Evolutionary conservation across 2,888 invertebrate genomes (phyloP), one percentile per base, ranked within the genome.

Genomic region (Trichacis sp.): DNA sequence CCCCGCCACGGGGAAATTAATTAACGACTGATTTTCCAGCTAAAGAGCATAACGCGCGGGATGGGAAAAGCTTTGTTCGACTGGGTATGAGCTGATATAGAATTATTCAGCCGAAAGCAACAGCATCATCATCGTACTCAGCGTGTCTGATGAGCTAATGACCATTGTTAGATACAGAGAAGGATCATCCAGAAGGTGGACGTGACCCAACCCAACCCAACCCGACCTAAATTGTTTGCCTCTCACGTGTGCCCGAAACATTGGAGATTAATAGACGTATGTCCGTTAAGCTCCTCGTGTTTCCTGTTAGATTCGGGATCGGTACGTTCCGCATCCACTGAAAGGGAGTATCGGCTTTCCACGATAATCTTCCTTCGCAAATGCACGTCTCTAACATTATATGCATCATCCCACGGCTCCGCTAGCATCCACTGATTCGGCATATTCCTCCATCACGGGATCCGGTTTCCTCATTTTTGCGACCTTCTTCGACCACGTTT

Each of bases 161-260:
- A 82, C 79, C 72, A 82, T 82, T 81, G 80, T 80, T 81, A 76
- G 72, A 73, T 68, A 77, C 74, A 71, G 73, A 71, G 73, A 67
- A 64, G 69, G 76, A 80, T 81, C 73, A 79, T 79, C 78, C 73
- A 71, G 55, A 54, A 68, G 53, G 68, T 51, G 49, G 66, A 73
- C 69, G 71, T 72, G 71, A 72, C 72, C 71, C 73, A 65, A 70
- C n/a, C n/a, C 68, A 72, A 74, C 70, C 77, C 62, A 69, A 69
- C 69, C 76, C 77, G 79, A 79, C 78, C 78, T 73, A 76, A 79
- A 79, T 79, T 78, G 76, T 62, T 42, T 68, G 72, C 64, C 48
- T 47, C 43, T 54, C 70, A 66, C 74, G 69, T 70, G 67, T 66
- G 57, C 64, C 64, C 67, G 65, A 71, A 72, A 64, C 72, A 66